Evolutionary conservation across 1,140 invertebrate genomes (phyloP).

Genomic region (Pentalonia nigronervosa): DNA sequence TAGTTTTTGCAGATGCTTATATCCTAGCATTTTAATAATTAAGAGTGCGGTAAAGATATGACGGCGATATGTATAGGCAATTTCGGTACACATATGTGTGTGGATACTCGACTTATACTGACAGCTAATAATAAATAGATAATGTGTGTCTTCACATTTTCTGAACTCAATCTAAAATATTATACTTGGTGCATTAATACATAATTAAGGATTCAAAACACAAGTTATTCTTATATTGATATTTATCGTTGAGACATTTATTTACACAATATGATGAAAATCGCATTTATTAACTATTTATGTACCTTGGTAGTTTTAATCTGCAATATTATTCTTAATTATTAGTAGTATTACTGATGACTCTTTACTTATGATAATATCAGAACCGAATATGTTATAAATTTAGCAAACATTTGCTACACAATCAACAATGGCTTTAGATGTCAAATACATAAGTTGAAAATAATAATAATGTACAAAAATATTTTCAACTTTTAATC

Average conservation of each 20-base stretch:
- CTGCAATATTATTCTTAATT: not conserved
- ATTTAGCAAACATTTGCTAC: no score
- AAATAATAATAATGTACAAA: no score
- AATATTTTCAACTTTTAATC: not conserved
- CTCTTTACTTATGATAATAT: not conserved
- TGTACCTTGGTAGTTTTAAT: not conserved
- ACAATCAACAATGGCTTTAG: no score
- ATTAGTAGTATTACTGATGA: not conserved
- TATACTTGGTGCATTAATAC: not conserved
- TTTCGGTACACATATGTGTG: conserved; percentile 13
- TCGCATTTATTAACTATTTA: not conserved
- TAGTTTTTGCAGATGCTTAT: not conserved
- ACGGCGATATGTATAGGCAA: conserved; percentile 47
- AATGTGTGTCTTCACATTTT: not conserved
- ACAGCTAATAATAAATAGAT: not conserved
- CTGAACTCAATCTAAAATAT: not conserved
- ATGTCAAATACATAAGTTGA: no score
- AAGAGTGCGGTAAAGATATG: not conserved
- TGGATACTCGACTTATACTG: not conserved
- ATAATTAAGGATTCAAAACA: not conserved
- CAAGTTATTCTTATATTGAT: not conserved
- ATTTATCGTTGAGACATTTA: not conserved
- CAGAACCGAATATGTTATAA: not conserved
- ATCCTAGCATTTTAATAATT: no score
- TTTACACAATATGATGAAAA: no score